phyloP scores from a whole-genome alignment of 2,888 invertebrate species.

The Chesias legatella region DNA sequence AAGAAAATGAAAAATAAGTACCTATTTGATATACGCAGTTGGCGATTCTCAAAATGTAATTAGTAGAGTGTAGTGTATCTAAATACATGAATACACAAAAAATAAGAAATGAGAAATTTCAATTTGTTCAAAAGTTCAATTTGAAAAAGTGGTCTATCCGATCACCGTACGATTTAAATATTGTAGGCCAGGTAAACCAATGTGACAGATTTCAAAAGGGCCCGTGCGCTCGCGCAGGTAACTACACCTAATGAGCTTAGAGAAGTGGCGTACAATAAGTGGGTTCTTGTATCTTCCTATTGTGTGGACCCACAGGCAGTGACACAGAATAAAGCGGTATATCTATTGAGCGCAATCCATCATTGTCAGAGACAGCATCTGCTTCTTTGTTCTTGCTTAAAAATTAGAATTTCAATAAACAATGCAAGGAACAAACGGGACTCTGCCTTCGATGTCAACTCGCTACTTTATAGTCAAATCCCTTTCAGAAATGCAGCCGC shows the following conservation, averaged over 20 bases:
- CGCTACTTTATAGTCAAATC: slow-evolving; percentile 31
- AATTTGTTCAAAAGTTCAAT: no score
- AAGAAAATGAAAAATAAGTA: no score
- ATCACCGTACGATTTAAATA: not conserved
- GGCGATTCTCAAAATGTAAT: no score
- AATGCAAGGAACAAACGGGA: slow-evolving; percentile 45
- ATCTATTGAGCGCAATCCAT: slow-evolving; percentile 53
- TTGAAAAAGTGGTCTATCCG: no score
- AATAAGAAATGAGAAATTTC: no score
- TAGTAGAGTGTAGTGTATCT: no score
- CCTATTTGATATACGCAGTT: no score
- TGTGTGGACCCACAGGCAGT: slow-evolving; percentile 48
- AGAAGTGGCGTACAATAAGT: slow-evolving; percentile 53
- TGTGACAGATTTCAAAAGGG: slow-evolving; percentile 65
- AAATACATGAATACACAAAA: no score
- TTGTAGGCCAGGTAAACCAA: slow-evolving; percentile 39
- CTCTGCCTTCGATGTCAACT: slow-evolving; percentile 30
- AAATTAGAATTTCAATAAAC: slow-evolving; percentile 71
- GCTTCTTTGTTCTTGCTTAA: slow-evolving; percentile 69
- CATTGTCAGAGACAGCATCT: slow-evolving; percentile 66
- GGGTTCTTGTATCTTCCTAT: slow-evolving; percentile 53
- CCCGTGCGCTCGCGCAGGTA: slow-evolving; percentile 58
- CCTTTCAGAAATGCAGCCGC: slow-evolving; percentile 17
- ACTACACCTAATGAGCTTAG: slow-evolving; percentile 46
- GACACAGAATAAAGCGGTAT: slow-evolving; percentile 18